phyloP scores from a whole-genome alignment of 1,140 invertebrate genomes.

The Cotesia typhae region DNA sequence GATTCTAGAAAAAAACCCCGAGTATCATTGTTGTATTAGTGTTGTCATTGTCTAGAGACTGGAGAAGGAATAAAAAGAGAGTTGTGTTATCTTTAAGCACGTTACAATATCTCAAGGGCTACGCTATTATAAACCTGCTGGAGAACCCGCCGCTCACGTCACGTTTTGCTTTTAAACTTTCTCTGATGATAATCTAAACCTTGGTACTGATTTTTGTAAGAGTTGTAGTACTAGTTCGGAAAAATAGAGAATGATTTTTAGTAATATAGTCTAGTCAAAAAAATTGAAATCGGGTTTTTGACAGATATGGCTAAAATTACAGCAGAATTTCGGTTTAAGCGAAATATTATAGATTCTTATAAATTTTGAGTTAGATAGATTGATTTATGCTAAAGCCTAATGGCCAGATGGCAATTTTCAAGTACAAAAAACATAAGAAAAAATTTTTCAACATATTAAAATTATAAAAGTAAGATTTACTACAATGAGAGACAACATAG shows the following conservation, averaged over 20 bases:
- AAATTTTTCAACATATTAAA: no score
- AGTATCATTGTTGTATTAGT: constrained; percentile 17
- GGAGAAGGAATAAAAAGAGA: background rate
- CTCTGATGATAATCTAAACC: constrained; percentile 33
- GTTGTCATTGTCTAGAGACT: background rate
- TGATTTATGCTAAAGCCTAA: no score
- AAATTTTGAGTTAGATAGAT: no score
- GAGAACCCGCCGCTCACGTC: constrained; percentile 19
- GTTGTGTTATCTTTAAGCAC: constrained; percentile 28
- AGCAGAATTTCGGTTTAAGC: no score
- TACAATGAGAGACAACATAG: no score
- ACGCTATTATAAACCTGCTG: background rate
- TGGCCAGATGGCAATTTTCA: no score
- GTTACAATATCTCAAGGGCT: constrained; percentile 27
- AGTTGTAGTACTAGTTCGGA: background rate
- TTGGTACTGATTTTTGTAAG: constrained; percentile 34
- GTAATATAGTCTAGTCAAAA: no score
- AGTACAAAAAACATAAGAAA: no score
- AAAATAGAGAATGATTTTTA: background rate
- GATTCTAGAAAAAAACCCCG: background rate
- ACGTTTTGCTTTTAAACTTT: constrained; percentile 32
- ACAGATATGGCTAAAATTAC: no score
- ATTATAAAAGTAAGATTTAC: no score
- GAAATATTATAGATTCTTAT: no score
- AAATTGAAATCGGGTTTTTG: no score